These are phyloP conservation scores for Cichlasoma orientale DNA, from an alignment of 2,797 vertebrate genomes.

Conservation along the genomic window DNA sequence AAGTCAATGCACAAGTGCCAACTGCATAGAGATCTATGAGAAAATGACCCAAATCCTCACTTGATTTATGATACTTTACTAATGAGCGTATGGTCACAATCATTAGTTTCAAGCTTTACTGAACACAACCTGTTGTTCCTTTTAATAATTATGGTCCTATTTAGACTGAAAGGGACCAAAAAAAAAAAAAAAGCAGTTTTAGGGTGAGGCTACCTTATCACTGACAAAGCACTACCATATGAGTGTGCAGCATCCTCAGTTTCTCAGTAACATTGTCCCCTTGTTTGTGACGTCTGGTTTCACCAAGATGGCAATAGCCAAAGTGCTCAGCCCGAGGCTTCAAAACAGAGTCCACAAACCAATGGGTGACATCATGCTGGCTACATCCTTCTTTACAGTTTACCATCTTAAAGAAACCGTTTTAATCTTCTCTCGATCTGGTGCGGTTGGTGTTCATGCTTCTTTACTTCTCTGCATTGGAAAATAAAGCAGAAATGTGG, in stretches of 20 bases:
- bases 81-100: neutral
- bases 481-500: neutral
- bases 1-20: neutral
- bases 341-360: neutral
- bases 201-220: no score
- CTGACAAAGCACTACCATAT: no score
- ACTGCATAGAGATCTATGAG: neutral
- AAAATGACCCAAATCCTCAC: neutral
- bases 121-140: neutral
- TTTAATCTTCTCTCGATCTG: neutral
- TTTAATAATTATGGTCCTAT: neutral
- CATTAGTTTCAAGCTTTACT: neutral
- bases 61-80: neutral
- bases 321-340: neutral
- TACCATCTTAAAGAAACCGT: neutral
- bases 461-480: no score
- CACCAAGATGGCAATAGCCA: neutral
- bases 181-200: no score
- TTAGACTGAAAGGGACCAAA: neutral
- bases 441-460: neutral
- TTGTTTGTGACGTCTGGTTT: neutral
- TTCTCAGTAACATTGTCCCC: no score
- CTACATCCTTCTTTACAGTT: neutral
- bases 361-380: neutral
- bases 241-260: no score